Evolutionary conservation across 1,140 invertebrate genomes (phyloP), one percentile per base, ranked within the genome.

Genomic region (Plutomurus gul): DNA sequence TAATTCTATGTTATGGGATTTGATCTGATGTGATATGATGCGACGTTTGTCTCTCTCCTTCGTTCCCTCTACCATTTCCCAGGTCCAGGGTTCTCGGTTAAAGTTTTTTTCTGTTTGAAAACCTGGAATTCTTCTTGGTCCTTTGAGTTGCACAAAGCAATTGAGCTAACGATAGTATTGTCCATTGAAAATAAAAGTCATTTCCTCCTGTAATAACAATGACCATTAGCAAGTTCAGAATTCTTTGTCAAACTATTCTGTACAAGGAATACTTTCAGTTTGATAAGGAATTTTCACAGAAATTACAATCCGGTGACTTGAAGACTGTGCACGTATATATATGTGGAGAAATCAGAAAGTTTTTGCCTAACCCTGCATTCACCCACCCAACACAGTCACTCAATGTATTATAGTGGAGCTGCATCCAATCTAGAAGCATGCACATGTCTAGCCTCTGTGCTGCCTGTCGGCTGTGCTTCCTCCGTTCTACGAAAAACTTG

Each of bases 181-280:
- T 65, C 27, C 56, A 65, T 65, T 65, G 56, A 65, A 65, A 65
- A 65, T 65, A 65, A 65, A 65, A 65, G 56, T 65, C 25, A 65
- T 65, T 65, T 65, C 27, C 56, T 36, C 36, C 25, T 65, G 30
- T 33, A 65, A 65, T 65, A 65, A 65, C 56, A 65, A 65, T 65
- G 56, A 65, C 56, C 56, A 65, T 65, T 65, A 65, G 36, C 56
- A 36, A 65, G 56, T 33, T 33, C 27, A 65, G 56, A 65, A 65
- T 65, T 65, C 56, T 65, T 65, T n/a, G 7, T 16, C n/a, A 65
- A 65, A 65, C 56, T 65, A 65, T 65, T 60, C 56, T 65, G 56
- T 65, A 65, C 56, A 65, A 2, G 56, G 56, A 65, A 65, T 65
- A 30, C 56, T 65, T 27, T 27, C 27, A 65, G 25, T 65, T 65